A percentile compares a stretch with the other conserved stretches of the same genome.
Evolutionary conservation across 2,113 vertebrate species (phyloP).

Genomic region (Girardinichthys multiradiatus): DNA sequence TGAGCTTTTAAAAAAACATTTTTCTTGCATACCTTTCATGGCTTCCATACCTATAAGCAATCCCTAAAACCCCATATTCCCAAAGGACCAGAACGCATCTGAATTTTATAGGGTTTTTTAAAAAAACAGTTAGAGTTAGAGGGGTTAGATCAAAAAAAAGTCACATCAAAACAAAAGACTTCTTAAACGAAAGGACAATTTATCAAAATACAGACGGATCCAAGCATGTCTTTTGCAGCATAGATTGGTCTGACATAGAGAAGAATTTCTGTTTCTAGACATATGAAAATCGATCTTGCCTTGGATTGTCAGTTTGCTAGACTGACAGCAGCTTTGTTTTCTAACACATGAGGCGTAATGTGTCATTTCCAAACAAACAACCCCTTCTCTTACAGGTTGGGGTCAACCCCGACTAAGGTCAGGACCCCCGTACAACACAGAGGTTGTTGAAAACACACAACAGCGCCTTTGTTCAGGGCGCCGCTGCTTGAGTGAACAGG

Average conservation of each 20-base stretch:
- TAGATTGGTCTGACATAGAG: neutral
- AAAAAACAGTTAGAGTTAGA: no score
- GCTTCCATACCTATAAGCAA: no score
- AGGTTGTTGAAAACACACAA: constrained; percentile 68
- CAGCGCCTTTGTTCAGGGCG: constrained; percentile 60
- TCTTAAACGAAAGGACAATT: no score
- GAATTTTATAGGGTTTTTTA: no score
- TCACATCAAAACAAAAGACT: no score
- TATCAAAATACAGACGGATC: no score
- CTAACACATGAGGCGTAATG: constrained; percentile 61
- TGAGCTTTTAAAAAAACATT: no score
- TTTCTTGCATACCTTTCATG: no score
- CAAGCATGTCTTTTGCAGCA: neutral
- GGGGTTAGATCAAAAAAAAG: no score
- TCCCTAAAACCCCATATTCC: no score
- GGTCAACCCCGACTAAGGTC: constrained; percentile 62
- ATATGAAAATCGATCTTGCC: neutral
- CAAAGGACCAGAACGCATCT: no score
- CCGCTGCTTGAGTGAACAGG: constrained; percentile 64
- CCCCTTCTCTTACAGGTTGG: constrained; percentile 60
- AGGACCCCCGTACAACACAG: constrained; percentile 59
- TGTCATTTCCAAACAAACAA: constrained; percentile 73
- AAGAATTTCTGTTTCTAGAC: neutral
- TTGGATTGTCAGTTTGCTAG: neutral
- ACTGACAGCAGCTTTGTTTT: constrained; percentile 60